phyloP scores from a whole-genome alignment of 2,797 vertebrate genomes.

The Crocodylus rhombifer region DNA sequence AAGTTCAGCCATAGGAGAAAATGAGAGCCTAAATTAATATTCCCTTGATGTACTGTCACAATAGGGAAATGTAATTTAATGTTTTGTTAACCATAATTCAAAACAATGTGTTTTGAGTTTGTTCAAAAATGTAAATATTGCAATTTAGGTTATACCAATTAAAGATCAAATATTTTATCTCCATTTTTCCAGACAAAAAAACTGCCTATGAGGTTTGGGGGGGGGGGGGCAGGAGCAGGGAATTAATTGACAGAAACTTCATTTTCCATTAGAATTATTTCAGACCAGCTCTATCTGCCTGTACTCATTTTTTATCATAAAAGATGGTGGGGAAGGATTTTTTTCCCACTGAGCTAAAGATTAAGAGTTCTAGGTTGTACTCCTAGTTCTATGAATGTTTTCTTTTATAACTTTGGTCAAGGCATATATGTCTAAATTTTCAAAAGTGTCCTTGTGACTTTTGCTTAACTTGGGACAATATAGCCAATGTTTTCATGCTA shows the following conservation, averaged over 20 bases:
- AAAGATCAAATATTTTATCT: background rate
- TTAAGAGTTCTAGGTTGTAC: background rate
- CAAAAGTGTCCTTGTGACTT: background rate
- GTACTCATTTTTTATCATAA: background rate
- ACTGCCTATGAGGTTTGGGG: background rate
- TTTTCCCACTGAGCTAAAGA: background rate
- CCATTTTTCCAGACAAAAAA: background rate
- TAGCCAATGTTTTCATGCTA: background rate
- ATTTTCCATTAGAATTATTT: background rate
- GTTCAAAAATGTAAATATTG: background rate
- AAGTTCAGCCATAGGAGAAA: accelerated
- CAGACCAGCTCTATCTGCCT: background rate
- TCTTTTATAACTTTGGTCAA: background rate
- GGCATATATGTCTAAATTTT: background rate
- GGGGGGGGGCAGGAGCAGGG: too few species aligned
- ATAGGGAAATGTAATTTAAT: background rate
- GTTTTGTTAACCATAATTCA: background rate
- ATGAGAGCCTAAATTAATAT: background rate
- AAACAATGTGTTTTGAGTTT: background rate
- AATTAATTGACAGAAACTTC: background rate
- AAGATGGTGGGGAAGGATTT: background rate
- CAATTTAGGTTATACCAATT: background rate
- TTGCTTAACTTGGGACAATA: background rate
- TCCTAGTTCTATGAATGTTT: background rate
- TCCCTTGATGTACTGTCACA: background rate